Base-by-base conservation (phyloP, 2,888 invertebrate genomes). In the Calliphora vomitoria region DNA sequence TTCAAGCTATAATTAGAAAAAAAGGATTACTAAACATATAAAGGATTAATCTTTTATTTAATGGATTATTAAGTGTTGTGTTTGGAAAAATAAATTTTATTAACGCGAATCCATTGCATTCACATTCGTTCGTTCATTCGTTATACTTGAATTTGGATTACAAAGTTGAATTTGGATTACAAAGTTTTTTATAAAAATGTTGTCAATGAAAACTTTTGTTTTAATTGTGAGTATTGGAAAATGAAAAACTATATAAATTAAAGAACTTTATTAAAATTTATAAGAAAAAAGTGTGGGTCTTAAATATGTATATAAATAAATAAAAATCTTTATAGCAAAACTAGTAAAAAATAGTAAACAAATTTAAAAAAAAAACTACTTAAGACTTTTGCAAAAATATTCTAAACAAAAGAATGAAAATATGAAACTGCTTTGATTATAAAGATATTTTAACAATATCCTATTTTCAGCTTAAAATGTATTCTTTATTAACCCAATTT, bases 181-280 rank as follows among this genome's bases (percentile, higher is more conserved):
- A 44, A 81, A 1, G 25, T 25, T 25, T 74, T 55, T 69, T 69
- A 10, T 38, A 81, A 89, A 88, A 82, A 90, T 90, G 89, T 88
- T 90, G 86, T 89, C 89, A 74, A 89, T 89, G 79, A 90, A 90
- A 89, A 82, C 88, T 68, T 83, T 89, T 87, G 84, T 88, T 72
- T 88, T 90, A 74, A 89, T 89, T 87, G 90, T 90, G 89, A 90
- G 90, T 90, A 89, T 87, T 75, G 3, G 41, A 25, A 41, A 81
- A 47, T 15, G n/a, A 5, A 13, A 76, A 62, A 55, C 8, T 35
- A 35, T 35, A 5, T 53, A 50, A 38, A 62, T 18, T 15, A 35
- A 0, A 13, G n/a, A n/a, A 69, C 11, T 47, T 68, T 50, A 50
- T 50, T 15, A 4, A 50, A 50, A 10, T n/a, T 31, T 8, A n/a